A percentile compares a stretch with the other conserved stretches of the same genome.
phyloP scores from a whole-genome alignment of 2,888 invertebrate species.

The Drosophila pegasa region DNA sequence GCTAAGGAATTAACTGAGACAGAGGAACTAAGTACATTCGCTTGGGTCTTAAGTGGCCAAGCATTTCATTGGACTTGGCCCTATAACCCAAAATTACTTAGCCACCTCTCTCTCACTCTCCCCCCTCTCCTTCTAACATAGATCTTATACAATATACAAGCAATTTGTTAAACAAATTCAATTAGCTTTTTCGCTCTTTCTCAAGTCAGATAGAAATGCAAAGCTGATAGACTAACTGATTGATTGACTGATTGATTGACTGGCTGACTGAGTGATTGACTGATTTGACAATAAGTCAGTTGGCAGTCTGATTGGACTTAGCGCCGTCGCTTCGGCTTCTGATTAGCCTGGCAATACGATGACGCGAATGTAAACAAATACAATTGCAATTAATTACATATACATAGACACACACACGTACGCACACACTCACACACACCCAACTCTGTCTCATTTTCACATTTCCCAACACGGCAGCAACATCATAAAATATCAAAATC shows the following conservation, averaged over 20 bases:
- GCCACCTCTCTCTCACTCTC: neutral
- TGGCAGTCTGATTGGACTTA: constrained; percentile 47
- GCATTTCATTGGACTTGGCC: constrained; percentile 64
- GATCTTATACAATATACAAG: constrained; percentile 46
- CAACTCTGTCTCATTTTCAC: constrained; percentile 24
- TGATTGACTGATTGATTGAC: constrained; percentile 6
- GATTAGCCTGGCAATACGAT: constrained; percentile 40
- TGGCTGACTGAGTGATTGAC: constrained; percentile 8
- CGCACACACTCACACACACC: neutral
- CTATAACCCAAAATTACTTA: constrained; percentile 59
- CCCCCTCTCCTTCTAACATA: neutral
- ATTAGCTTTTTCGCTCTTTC: constrained; percentile 45
- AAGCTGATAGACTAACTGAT: constrained; percentile 23
- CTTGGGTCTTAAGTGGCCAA: constrained; percentile 55
- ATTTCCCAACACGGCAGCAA: constrained; percentile 10
- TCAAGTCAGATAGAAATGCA: constrained; percentile 49
- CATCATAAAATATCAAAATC: constrained; percentile 53
- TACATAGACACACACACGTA: neutral
- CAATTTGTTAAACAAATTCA: constrained; percentile 64
- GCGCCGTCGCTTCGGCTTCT: constrained; percentile 14
- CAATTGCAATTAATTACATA: constrained; percentile 25
- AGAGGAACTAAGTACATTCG: constrained; percentile 44
- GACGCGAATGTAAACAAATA: constrained; percentile 30
- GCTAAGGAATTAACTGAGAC: constrained; percentile 49
- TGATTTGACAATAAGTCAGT: constrained; percentile 30